phyloP scores from a whole-genome alignment of 2,888 invertebrate genomes.

The Blastobasis adustella region DNA sequence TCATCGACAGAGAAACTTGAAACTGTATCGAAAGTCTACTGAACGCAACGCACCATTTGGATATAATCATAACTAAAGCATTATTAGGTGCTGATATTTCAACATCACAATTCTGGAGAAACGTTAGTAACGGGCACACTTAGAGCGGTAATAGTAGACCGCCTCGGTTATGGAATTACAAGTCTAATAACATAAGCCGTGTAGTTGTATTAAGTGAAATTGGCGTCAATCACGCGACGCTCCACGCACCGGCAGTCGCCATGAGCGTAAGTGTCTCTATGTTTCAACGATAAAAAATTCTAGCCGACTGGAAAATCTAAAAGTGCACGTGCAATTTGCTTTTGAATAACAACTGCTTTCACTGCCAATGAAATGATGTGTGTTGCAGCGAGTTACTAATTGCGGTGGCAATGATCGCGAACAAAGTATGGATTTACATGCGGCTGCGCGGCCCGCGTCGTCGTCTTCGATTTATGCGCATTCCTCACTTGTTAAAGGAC shows the following conservation, averaged over 20 bases:
- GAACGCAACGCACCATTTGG: too few relatives aligned
- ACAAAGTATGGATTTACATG: conserved; percentile 5
- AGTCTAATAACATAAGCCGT: conserved; percentile 5
- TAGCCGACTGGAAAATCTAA: conserved; percentile 56
- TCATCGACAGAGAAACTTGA: conserved; percentile 28
- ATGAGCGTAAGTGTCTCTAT: conserved; percentile 52
- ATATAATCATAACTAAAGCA: background rate
- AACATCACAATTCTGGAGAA: background rate
- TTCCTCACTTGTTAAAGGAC: too few relatives aligned
- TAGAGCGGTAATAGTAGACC: background rate
- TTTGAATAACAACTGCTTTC: conserved; percentile 61
- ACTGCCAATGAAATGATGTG: conserved; percentile 28
- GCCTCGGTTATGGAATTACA: conserved; percentile 2
- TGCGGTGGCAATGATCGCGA: conserved; percentile 28
- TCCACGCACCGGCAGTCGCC: conserved; percentile 53
- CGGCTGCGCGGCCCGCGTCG: too few relatives aligned
- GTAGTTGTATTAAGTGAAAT: conserved; percentile 44
- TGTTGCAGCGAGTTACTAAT: conserved; percentile 44
- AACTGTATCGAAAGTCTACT: conserved; percentile 10
- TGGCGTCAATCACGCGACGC: conserved; percentile 47
- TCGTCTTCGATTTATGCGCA: too few relatives aligned
- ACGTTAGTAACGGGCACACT: too few relatives aligned
- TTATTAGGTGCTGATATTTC: conserved; percentile 2
- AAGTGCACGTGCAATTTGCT: conserved; percentile 48
- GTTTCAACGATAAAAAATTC: conserved; percentile 39